Evolutionary conservation across 2,888 invertebrate species (phyloP).

Genomic region (Mylabris sibirica): DNA sequence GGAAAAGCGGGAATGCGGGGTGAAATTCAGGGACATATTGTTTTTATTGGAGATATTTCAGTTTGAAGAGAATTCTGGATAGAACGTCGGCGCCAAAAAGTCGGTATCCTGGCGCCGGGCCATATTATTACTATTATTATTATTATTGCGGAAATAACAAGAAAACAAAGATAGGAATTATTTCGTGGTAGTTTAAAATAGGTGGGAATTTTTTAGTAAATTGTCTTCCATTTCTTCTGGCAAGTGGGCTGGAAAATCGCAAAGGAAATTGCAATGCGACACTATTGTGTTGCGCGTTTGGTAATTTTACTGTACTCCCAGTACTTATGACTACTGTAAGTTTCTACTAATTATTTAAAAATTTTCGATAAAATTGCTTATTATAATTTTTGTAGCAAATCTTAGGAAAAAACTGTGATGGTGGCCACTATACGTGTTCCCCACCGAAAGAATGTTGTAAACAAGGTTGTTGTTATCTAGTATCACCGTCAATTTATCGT

Average conservation of each 20-base stretch:
- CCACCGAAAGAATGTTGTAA: constrained; percentile 79
- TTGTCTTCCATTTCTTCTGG: constrained; percentile 52
- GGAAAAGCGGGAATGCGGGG: not conserved
- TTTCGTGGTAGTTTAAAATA: not conserved
- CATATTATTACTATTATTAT: too few relatives aligned
- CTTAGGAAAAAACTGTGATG: constrained; percentile 68
- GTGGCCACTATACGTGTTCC: constrained; percentile 72
- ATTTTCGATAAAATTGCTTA: not conserved
- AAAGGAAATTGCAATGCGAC: constrained; percentile 54
- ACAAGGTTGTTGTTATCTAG: constrained; percentile 65
- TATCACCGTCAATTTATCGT: constrained; percentile 54
- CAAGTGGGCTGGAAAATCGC: constrained; percentile 48
- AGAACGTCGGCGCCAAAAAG: constrained; percentile 33
- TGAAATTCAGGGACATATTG: constrained; percentile 25
- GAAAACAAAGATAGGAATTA: constrained; percentile 5
- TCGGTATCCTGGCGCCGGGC: constrained; percentile 27
- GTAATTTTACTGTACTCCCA: constrained; percentile 47
- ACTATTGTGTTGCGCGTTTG: constrained; percentile 48
- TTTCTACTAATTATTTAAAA: too few relatives aligned
- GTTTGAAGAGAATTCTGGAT: not conserved
- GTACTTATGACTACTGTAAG: constrained; percentile 57
- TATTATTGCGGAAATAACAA: not conserved
- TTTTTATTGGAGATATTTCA: constrained; percentile 23
- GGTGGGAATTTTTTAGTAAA: constrained; percentile 38
- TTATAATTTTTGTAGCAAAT: constrained; percentile 58